phyloP scores from a whole-genome alignment of 1,140 invertebrate genomes.

The Aphelenchoides besseyi region DNA sequence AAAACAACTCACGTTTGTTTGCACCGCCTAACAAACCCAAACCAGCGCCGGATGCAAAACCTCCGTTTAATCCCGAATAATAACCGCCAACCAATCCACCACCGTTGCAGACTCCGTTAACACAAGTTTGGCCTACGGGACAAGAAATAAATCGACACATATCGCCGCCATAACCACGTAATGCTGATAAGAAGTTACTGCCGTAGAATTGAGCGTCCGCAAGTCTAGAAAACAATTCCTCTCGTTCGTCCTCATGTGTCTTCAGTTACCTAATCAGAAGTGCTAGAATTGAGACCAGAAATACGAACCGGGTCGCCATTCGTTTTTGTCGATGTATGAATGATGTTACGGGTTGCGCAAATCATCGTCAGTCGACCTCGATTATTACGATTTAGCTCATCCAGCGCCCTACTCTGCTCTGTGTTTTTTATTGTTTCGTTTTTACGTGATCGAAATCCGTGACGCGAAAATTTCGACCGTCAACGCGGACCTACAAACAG shows the following conservation, averaged over 20 bases:
- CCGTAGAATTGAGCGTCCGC: slow-evolving; percentile 42
- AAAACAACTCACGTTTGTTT: slow-evolving; percentile 29
- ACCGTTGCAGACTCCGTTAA: slow-evolving; percentile 53
- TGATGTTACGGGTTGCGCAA: not conserved
- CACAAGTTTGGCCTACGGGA: slow-evolving; percentile 58
- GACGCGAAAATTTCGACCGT: not conserved
- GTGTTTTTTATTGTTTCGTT: not conserved
- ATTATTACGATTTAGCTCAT: not conserved
- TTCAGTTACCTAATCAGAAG: too few species aligned
- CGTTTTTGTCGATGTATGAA: too few species aligned
- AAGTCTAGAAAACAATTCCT: not conserved
- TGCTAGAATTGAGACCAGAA: too few species aligned
- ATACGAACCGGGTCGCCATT: too few species aligned
- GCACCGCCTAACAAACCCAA: slow-evolving; percentile 36
- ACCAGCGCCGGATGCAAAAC: slow-evolving; percentile 1
- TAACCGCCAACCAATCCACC: slow-evolving; percentile 17
- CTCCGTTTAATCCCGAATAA: slow-evolving; percentile 29
- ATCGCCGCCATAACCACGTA: slow-evolving; percentile 55
- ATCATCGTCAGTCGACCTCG: not conserved
- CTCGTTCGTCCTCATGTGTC: too few species aligned
- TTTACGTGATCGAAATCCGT: not conserved
- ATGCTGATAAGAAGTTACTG: slow-evolving; percentile 53
- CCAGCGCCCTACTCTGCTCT: too few species aligned
- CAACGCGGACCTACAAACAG: too few species aligned
- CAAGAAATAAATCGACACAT: slow-evolving; percentile 60